These are phyloP conservation scores for Halcyon malimbica DNA, from an alignment of 2,113 vertebrate species.

Conservation along the genomic window DNA sequence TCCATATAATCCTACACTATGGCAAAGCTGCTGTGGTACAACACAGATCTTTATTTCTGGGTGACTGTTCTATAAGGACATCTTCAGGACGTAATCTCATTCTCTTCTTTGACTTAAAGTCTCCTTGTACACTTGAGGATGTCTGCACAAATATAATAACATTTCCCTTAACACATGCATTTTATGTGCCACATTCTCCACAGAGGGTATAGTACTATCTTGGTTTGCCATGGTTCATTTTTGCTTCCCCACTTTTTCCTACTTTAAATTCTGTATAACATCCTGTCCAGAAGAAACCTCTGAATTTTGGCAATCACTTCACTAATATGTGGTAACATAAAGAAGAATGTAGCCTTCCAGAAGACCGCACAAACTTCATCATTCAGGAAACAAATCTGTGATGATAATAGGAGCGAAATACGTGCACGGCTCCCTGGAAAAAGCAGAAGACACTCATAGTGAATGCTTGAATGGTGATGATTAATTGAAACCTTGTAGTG, in stretches of 20 bases:
- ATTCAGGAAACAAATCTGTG: not conserved
- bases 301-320: not conserved
- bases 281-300: not conserved
- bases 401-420: not conserved
- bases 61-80: not conserved
- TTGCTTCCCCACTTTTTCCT: not conserved
- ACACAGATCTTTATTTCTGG: not conserved
- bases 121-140: not conserved
- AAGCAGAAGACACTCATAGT: not conserved
- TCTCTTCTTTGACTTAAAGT: not conserved
- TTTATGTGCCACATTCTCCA: not conserved
- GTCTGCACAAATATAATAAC: not conserved
- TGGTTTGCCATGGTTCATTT: not conserved
- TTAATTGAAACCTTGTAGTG: not conserved
- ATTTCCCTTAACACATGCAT: not conserved
- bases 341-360: not conserved
- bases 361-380: not conserved
- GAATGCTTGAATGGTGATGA: not conserved
- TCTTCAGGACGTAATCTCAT: not conserved
- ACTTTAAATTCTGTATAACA: not conserved
- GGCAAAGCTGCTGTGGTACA: not conserved
- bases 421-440: not conserved
- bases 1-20: not conserved
- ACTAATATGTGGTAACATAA: not conserved
- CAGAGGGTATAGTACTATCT: not conserved